Conservation (phyloP, 2,113 vertebrate species). For the Lepidothrix coronata region DNA sequence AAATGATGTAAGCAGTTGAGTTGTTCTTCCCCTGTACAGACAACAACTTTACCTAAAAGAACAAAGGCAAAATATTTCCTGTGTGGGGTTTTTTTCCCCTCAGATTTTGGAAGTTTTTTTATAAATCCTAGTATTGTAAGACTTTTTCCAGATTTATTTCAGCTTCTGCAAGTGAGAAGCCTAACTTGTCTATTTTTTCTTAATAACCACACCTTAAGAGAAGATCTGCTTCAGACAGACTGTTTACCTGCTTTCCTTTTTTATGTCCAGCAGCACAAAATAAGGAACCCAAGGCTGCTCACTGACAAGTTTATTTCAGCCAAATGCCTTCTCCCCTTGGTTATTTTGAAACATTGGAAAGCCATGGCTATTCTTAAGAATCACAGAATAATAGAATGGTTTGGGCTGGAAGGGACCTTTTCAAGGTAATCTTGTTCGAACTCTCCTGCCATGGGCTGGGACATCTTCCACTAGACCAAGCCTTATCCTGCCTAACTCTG, state of each 20-base stretch:
- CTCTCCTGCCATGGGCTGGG: neutral
- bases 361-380: neutral
- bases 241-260: neutral
- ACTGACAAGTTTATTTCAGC: neutral
- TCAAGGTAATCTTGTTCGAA: neutral
- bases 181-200: neutral
- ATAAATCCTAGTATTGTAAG: neutral
- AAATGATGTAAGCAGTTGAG: neutral
- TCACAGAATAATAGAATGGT: neutral
- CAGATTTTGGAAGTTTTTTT: neutral
- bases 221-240: neutral
- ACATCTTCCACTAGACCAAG: neutral
- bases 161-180: neutral
- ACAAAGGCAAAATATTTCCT: neutral
- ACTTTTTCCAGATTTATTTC: neutral
- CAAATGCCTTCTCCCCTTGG: neutral
- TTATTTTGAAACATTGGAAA: neutral
- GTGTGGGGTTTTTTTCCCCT: accelerated
- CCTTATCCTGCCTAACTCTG: neutral
- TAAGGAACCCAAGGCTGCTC: neutral
- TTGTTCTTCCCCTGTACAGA: neutral
- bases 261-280: neutral
- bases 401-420: neutral
- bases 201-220: neutral
- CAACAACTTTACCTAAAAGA: neutral